Evolutionary conservation across 2,888 invertebrate species (phyloP).

Genomic region (Dicranocentrus wangi): DNA sequence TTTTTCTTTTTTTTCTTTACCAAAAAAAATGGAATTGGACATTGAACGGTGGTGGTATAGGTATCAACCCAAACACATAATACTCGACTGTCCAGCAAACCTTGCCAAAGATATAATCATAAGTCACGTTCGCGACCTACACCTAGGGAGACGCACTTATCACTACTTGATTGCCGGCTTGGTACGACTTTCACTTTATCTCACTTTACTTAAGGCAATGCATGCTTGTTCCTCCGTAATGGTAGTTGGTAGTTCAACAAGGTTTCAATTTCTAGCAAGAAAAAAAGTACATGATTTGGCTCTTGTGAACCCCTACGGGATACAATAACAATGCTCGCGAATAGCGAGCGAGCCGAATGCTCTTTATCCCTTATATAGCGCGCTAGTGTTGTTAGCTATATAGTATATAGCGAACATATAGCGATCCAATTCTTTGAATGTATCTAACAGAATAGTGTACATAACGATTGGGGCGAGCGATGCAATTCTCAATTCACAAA

Average conservation of each 20-base stretch:
- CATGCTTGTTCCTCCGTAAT: too few relatives aligned
- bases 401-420: too few relatives aligned
- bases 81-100: constrained; percentile 91
- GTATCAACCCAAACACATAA: constrained; percentile 90
- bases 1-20: background rate
- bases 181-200: constrained; percentile 76
- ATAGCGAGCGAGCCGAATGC: too few relatives aligned
- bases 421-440: too few relatives aligned
- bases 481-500: too few relatives aligned
- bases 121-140: constrained; percentile 89
- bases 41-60: constrained; percentile 69
- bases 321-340: constrained; percentile 60
- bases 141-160: constrained; percentile 91
- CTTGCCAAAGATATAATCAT: constrained; percentile 93
- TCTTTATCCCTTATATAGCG: constrained; percentile 45
- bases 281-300: constrained; percentile 60
- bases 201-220: constrained; percentile 8
- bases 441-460: background rate
- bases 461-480: too few relatives aligned
- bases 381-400: too few relatives aligned
- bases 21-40: background rate
- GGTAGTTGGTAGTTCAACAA: background rate
- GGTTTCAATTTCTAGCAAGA: constrained; percentile 44
- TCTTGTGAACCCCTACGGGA: constrained; percentile 62
- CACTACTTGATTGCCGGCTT: constrained; percentile 93